Conservation (phyloP, 2,797 vertebrate genomes). For the Tinamus major region DNA sequence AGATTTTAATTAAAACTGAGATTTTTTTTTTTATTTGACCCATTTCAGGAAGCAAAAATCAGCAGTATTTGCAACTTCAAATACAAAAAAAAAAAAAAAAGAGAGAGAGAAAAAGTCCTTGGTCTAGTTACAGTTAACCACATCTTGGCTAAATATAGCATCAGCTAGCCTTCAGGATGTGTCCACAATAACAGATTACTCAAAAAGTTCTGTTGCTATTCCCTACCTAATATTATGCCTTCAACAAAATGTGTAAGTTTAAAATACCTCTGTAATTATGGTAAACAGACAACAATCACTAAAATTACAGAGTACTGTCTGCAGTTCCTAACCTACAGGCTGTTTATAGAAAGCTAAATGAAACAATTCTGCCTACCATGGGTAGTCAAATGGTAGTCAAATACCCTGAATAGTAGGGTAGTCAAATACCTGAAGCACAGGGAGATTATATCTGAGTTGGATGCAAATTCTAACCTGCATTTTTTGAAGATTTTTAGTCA, state of each 20-base stretch:
- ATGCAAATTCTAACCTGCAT: neutral
- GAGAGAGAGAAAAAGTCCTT: slow-evolving; percentile 16
- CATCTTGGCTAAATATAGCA: slow-evolving; percentile 68
- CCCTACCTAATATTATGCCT: slow-evolving; percentile 74
- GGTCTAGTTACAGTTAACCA: slow-evolving; percentile 53
- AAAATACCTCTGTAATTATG: slow-evolving; percentile 76
- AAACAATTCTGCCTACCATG: slow-evolving; percentile 46
- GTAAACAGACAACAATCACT: slow-evolving; percentile 72
- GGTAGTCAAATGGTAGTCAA: neutral
- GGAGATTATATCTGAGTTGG: neutral
- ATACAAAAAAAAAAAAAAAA: neutral
- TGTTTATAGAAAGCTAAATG: slow-evolving; percentile 72
- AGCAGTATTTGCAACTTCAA: slow-evolving; percentile 35
- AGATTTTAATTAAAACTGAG: slow-evolving; percentile 1
- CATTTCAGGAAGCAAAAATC: slow-evolving; percentile 13
- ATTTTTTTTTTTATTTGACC: neutral
- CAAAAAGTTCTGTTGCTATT: slow-evolving; percentile 69
- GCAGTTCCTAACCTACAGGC: slow-evolving; percentile 59
- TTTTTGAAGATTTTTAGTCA: neutral
- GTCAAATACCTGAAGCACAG: slow-evolving; percentile 8
- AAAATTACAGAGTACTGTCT: slow-evolving; percentile 69
- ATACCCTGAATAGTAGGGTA: no score
- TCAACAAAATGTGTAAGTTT: slow-evolving; percentile 70
- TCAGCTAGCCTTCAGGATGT: slow-evolving; percentile 60
- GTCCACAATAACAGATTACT: slow-evolving; percentile 77